phyloP scores from a whole-genome alignment of 2,113 vertebrate genomes.

The Ardeotis arabs region DNA sequence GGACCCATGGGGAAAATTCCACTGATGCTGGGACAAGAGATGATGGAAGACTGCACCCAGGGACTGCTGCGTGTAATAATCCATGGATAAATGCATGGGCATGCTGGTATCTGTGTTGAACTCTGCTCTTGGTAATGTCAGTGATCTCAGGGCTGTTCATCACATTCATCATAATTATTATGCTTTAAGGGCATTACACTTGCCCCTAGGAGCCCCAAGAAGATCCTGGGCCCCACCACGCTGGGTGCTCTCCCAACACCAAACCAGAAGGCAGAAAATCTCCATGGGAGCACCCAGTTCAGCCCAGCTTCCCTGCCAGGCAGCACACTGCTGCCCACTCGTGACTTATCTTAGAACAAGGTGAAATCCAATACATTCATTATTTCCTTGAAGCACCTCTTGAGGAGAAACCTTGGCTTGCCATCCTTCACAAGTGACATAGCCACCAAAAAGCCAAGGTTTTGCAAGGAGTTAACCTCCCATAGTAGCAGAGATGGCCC shows the following conservation, averaged over 20 bases:
- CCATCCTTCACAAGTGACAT: accelerated
- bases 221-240: background rate
- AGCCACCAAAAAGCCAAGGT: background rate
- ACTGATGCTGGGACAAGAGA: background rate
- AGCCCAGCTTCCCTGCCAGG: background rate
- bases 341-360: background rate
- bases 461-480: background rate
- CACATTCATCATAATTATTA: background rate
- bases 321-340: background rate
- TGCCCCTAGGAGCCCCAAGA: background rate
- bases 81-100: background rate
- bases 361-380: background rate
- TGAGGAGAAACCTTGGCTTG: accelerated
- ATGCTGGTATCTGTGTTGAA: accelerated
- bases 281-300: background rate
- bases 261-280: background rate
- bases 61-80: background rate
- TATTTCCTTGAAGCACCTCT: background rate
- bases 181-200: background rate
- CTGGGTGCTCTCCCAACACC: background rate
- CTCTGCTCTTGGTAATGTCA: background rate
- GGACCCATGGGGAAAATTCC: background rate
- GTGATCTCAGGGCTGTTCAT: background rate
- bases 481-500: background rate
- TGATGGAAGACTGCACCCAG: background rate